These are phyloP conservation scores for Odiellus spinosus DNA, from an alignment of 2,888 invertebrate species.

Conservation along the genomic window DNA sequence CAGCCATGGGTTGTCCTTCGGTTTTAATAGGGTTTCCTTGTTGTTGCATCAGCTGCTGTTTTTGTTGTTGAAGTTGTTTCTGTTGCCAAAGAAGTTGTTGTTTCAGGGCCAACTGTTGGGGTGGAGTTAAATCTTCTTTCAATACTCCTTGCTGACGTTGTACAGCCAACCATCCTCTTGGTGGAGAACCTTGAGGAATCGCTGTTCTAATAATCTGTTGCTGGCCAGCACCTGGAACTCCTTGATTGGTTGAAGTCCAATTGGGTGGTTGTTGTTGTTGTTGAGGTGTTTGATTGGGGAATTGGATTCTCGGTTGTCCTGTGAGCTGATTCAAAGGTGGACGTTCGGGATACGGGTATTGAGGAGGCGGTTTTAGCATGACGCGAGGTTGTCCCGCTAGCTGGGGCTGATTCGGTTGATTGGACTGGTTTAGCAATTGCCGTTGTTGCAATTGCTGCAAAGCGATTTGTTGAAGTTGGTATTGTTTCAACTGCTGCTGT, in stretches of 20 bases:
- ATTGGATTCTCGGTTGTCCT: conserved; percentile 15
- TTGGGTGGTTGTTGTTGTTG: conserved; percentile 9
- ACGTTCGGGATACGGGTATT: conserved; percentile 12
- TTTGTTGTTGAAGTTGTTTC: conserved; percentile 1
- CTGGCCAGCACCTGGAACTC: conserved; percentile 3
- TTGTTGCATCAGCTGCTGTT: not conserved
- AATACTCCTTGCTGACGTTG: conserved; percentile 5
- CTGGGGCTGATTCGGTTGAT: conserved; percentile 2
- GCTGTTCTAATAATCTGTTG: conserved; percentile 15
- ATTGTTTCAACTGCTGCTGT: conserved; percentile 12
- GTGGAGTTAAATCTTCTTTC: conserved; percentile 11
- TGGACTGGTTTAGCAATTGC: not conserved
- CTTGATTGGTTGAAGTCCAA: conserved; percentile 1
- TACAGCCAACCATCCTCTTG: conserved; percentile 9
- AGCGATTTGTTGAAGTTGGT: conserved; percentile 7
- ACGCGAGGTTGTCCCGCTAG: conserved; percentile 12
- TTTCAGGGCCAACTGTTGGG: conserved; percentile 9
- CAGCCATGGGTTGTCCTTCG: not conserved
- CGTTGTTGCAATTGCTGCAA: conserved; percentile 12
- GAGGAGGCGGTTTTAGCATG: conserved; percentile 17
- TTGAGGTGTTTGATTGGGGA: conserved; percentile 11
- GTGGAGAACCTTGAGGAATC: conserved; percentile 1
- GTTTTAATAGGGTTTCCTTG: no score
- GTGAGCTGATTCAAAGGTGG: conserved; percentile 11
- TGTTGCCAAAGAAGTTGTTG: not conserved